Percentiles rank a stretch among this genome's conserved stretches.
Conservation (phyloP, 2,797 vertebrate species). For the Echeneis naucrates region DNA sequence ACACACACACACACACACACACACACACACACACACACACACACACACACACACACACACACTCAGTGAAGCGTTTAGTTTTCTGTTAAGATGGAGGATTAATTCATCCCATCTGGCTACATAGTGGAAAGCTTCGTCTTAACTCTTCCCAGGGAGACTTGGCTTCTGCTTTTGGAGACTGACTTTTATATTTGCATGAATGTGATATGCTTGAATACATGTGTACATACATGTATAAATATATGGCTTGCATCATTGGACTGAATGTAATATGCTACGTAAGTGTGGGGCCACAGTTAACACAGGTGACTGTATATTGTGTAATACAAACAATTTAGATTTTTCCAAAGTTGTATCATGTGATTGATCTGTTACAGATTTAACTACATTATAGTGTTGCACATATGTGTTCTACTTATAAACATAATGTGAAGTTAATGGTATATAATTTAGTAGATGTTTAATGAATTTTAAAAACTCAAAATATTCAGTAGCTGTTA, state of each 20-base stretch:
- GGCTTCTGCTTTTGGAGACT: constrained; percentile 62
- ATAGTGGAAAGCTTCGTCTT: constrained; percentile 66
- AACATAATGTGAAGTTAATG: too few relatives aligned
- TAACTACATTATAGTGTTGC: background rate
- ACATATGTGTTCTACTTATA: background rate
- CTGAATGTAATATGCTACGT: constrained; percentile 18
- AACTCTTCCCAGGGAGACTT: constrained; percentile 72
- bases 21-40: constrained; percentile 5
- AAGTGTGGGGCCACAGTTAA: too few relatives aligned
- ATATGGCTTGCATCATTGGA: constrained; percentile 13
- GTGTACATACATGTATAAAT: too few relatives aligned
- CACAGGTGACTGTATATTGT: constrained; percentile 1
- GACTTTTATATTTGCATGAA: constrained; percentile 24
- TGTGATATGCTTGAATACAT: constrained; percentile 25
- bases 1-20: constrained; percentile 6
- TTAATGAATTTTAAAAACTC: background rate
- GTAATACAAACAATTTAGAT: background rate
- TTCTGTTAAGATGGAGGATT: constrained; percentile 75
- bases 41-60: constrained; percentile 29
- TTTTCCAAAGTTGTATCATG: background rate
- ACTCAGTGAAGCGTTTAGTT: constrained; percentile 56
- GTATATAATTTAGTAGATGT: background rate
- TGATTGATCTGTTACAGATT: background rate
- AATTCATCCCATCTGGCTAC: constrained; percentile 78
- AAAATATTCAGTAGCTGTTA: background rate